Conservation (phyloP, 2,113 vertebrate species). For the Halcyon senegalensis region DNA sequence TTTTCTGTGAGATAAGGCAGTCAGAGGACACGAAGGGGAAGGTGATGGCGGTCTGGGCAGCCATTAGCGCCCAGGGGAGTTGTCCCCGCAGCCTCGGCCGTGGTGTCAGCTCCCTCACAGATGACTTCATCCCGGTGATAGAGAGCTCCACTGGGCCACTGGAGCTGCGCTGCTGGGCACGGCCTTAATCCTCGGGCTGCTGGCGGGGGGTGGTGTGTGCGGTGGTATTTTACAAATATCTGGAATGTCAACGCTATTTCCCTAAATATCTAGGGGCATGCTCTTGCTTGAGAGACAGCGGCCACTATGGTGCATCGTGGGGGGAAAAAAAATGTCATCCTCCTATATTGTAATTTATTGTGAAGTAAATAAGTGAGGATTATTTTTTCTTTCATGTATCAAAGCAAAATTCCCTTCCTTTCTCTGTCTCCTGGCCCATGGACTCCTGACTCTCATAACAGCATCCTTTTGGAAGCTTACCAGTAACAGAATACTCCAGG, state of each 20-base stretch:
- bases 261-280: background rate
- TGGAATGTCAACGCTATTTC: background rate
- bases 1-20: conserved; percentile 53
- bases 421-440: background rate
- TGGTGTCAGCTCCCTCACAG: conserved; percentile 47
- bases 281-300: background rate
- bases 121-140: conserved; percentile 62
- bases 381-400: background rate
- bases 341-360: background rate
- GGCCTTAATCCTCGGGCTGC: background rate
- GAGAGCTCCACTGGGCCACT: background rate
- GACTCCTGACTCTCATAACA: background rate
- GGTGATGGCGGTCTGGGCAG: background rate
- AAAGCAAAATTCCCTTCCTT: background rate
- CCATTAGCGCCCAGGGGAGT: background rate
- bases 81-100: background rate
- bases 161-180: background rate
- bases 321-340: background rate
- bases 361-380: background rate
- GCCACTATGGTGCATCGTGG: background rate
- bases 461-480: conserved; percentile 27
- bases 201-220: background rate
- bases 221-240: conserved; percentile 25
- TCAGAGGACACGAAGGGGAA: background rate
- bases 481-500: background rate